Evolutionary conservation across 2,113 vertebrate genomes (phyloP), one percentile per base, ranked within the genome.

Genomic region (Neolamprologus tretocephalus): DNA sequence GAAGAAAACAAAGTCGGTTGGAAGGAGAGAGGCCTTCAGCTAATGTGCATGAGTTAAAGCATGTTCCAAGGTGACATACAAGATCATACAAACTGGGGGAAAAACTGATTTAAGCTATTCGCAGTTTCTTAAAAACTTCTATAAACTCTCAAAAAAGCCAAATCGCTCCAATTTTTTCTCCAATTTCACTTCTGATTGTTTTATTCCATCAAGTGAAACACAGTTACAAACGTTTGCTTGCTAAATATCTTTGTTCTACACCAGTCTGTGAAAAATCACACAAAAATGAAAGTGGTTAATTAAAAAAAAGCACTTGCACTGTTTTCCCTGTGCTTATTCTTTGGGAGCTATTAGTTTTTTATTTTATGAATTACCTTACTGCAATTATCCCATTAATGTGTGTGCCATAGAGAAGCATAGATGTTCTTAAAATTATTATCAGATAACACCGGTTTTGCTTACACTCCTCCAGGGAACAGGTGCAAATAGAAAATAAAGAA

Each of bases 401-500:
- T 49, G 86, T 8, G 61, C 45, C 3, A 8, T 40, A 84, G 66
- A 89, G 80, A 86, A 45, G 37, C 45, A 33, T 42, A 12, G 9
- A 8, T 63, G 21, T 33, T 81, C 49, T n/a, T 53, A 16, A 54
- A 47, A 86, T 58, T 31, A 21, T 53, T 12, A 53, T 66, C 84
- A 87, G 89, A 88, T 87, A 85, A 71, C 40, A 35, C 7, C 57
- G n/a, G 42, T 68, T 40, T 9, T 16, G 40, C 90, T 87, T 45
- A 82, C 81, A 57, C 66, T 81, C 16, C 61, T 3, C 40, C 11
- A n/a, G 19, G 14, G 49, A 91, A 90, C 93, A 93, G 91, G 90
- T 93, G 94, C 93, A 88, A 84, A 91, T 5, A 89, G 35, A 91
- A 89, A 89, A 90, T 61, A 84, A 88, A 71, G 88, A 89, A 86